Base-by-base conservation (phyloP, 2,797 vertebrate genomes). In the Liasis olivaceus region DNA sequence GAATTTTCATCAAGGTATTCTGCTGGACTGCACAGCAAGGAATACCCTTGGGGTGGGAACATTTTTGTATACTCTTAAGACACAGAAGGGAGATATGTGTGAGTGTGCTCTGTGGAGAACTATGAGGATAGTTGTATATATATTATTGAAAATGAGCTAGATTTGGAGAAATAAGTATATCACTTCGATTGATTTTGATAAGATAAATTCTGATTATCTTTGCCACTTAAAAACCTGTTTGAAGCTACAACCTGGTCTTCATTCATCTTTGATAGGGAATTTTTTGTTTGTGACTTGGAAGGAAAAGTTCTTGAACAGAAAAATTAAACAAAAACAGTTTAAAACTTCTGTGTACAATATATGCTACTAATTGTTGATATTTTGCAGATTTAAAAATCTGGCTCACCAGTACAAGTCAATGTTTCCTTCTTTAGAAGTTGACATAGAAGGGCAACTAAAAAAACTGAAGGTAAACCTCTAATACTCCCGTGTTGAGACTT, bases 341-440 rank as follows among this genome's bases (percentile, higher is more conserved):
- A 60, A 36, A 0, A 60, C 28, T 90, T 91, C 31, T 87, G 94
- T 36, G 51, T 81, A 81, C 72, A 81, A 9, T 62, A 51, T 64
- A 8, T 66, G 20, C 28, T 69, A 4, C 26, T 72, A 69, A 62
- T 0, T 63, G 72, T 93, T 63, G 72, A 59, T 91, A 64, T 59
- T 90, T 96, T 97, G 87, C 96, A 99, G 99, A 95, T 99, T 99
- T 98, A 99, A 99, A 98, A 99, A 98, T 94, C 98, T 99, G 88
- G 98, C 98, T 87, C 98, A 97, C 81, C 99, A 99, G 90, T 98
- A 99, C 97, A 99, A 99, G 94, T 98, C 99, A 95, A 99, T 99
- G 99, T 99, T 99, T 96, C 98, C 99, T 15, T 93, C 98, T 42
- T 93, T 99, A 97, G 98, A 98, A 92, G 97, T 99, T 91, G 99